These are phyloP conservation scores for Pristionchus entomophagus DNA, from an alignment of 2,888 invertebrate genomes.

Conservation along the genomic window DNA sequence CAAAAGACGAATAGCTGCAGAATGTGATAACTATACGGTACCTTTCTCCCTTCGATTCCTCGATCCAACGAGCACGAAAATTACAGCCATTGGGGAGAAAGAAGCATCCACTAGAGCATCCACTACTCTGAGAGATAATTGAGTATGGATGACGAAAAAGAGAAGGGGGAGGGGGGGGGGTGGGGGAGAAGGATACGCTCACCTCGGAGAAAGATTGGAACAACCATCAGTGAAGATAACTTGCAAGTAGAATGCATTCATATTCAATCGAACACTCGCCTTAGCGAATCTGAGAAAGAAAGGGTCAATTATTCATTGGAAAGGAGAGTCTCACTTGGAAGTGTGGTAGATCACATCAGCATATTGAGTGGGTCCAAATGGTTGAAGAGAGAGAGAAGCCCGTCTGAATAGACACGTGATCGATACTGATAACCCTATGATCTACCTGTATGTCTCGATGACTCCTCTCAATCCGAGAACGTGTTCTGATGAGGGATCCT, in stretches of 20 bases:
- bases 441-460: conserved; percentile 23
- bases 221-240: conserved; percentile 46
- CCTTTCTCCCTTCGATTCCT: conserved; percentile 15
- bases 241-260: conserved; percentile 46
- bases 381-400: conserved; percentile 33
- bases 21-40: not conserved
- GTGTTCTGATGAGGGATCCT: not conserved
- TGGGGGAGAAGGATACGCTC: not conserved
- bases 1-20: not conserved
- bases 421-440: too few species aligned
- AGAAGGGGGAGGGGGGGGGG: not conserved
- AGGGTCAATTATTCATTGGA: not conserved
- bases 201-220: conserved; percentile 24
- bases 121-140: not conserved
- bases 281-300: conserved; percentile 30
- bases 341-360: conserved; percentile 47
- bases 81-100: conserved; percentile 20
- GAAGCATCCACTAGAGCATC: conserved; percentile 47
- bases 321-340: conserved; percentile 14
- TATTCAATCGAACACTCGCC: conserved; percentile 22
- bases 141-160: too few species aligned
- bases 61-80: conserved; percentile 20
- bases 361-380: conserved; percentile 47
- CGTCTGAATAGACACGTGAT: not conserved
- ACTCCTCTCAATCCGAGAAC: conserved; percentile 13